Base-by-base conservation (phyloP, 2,888 invertebrate species). In the Drepana falcataria region DNA sequence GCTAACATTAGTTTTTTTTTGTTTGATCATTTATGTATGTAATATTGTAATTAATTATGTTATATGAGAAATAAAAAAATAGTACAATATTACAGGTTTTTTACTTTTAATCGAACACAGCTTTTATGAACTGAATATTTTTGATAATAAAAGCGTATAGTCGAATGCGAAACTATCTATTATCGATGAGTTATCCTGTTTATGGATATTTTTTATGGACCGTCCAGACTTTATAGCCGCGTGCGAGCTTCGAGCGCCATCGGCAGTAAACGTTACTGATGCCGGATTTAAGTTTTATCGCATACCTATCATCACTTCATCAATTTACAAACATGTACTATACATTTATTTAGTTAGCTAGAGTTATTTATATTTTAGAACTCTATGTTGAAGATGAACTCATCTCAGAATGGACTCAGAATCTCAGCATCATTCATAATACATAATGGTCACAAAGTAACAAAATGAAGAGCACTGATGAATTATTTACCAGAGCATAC, bases 181-280 rank as follows among this genome's bases (percentile, higher is more conserved):
- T 70, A 73, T 75, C 70, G 72, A 69, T 64, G 69, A 71, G 71
- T 76, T 73, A 69, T 65, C 65, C 66, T 63, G 68, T 79, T 81
- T 79, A 83, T 72, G 57, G 57, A 59, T 59, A 65, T 68, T 73
- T 44, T 81, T 82, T 83, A 83, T 69, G 66, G 66, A 59, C 70
- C 65, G 68, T 71, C 73, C 69, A 62, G 54, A 59, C 69, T 81
- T 83, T 81, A 82, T 68, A 71, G 68, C 70, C 56, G 41, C 58
- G 61, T 75, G 67, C 73, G 69, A 54, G 64, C 59, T 60, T 63
- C 69, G 66, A 65, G 59, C 59, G 21, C 21, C 21, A 21, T 21
- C 21, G 69, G 65, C 64, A 69, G 62, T 79, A 79, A 81, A 76
- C 59, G 61, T 68, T 68, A 68, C 69, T 72, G 72, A 74, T 73